A percentile compares a stretch with the other conserved stretches of the same genome.
These are phyloP conservation scores for Plotosus lineatus DNA, from an alignment of 2,113 vertebrate genomes.

Conservation along the genomic window DNA sequence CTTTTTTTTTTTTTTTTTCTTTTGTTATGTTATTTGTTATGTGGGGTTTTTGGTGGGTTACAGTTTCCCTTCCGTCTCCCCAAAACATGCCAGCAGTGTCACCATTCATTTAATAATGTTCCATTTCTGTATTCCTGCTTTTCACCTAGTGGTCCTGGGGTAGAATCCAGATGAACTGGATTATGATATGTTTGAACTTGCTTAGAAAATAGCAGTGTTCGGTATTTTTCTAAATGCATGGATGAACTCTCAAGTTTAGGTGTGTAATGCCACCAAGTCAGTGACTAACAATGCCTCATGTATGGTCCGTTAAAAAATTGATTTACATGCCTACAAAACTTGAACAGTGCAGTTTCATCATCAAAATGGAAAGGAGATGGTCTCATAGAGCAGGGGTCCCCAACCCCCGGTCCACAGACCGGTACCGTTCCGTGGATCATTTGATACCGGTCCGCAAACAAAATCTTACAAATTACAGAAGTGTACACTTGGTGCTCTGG, in stretches of 20 bases:
- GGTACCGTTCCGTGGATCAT: too few species aligned
- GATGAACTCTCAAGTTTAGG: background rate
- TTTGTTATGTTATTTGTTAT: background rate
- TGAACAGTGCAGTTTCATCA: background rate
- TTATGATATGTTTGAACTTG: too few species aligned
- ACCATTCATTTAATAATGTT: background rate
- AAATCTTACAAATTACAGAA: too few species aligned
- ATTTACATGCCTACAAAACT: background rate
- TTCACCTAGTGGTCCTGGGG: background rate
- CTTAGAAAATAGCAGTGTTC: background rate
- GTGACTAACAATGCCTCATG: background rate
- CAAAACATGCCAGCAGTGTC: background rate
- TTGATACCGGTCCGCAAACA: too few species aligned
- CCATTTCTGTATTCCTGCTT: background rate
- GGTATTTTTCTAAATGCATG: background rate
- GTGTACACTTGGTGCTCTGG: too few species aligned
- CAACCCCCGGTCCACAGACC: too few species aligned
- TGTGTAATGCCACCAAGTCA: background rate
- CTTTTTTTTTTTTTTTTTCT: background rate
- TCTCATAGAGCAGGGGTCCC: too few species aligned
- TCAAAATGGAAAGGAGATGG: constrained; percentile 27
- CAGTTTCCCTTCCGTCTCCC: background rate
- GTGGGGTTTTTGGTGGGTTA: background rate
- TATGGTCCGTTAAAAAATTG: background rate
- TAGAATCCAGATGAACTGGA: background rate